Conservation (phyloP, 2,797 vertebrate species). For the Bradypodion pumilum region DNA sequence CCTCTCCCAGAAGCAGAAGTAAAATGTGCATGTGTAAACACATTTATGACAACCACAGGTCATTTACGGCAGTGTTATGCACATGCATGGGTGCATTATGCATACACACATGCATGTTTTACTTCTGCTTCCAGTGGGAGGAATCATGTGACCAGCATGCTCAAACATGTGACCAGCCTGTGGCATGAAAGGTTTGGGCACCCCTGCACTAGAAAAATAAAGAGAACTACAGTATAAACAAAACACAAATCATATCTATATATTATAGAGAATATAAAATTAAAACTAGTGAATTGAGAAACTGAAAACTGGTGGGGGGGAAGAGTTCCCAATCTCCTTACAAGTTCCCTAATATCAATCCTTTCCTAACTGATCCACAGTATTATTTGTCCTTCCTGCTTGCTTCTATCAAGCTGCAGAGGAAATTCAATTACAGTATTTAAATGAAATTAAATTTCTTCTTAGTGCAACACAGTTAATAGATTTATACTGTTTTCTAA, state of each 20-base stretch:
- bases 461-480: neutral
- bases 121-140: no score
- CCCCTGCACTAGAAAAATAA: no score
- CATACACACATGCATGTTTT: no score
- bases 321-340: neutral
- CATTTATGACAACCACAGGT: no score
- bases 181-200: no score
- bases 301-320: neutral
- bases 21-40: no score
- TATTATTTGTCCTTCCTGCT: slow-evolving; percentile 3
- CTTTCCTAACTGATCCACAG: neutral
- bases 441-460: neutral
- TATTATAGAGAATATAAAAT: neutral
- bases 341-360: neutral
- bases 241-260: neutral
- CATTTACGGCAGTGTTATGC: no score
- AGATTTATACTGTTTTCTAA: neutral
- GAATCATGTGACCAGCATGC: no score
- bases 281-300: neutral
- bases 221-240: neutral
- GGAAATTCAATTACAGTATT: neutral
- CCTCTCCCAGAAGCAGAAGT: no score
- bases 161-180: no score
- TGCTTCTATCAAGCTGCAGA: neutral
- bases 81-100: no score